Percentiles rank a stretch among this genome's conserved stretches.
Evolutionary conservation across 2,797 vertebrate genomes (phyloP).

Genomic region (Molossus molossus): DNA sequence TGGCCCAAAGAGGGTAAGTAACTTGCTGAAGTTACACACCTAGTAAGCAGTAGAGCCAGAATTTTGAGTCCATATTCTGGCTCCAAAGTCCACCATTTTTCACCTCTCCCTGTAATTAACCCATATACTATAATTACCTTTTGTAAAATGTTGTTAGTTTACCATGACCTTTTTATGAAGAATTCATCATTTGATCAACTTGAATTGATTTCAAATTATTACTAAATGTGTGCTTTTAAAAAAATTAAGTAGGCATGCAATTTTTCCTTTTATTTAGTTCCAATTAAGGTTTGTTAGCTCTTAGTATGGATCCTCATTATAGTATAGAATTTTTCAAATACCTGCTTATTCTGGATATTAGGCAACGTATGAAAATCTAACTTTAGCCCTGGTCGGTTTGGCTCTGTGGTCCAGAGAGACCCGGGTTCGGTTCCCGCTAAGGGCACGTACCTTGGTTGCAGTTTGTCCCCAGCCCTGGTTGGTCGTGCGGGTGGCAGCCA

Average conservation of each 20-base stretch:
- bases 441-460: too few relatives aligned
- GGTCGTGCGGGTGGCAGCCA: too few relatives aligned
- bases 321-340: slow-evolving; percentile 46
- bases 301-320: not conserved
- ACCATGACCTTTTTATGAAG: slow-evolving; percentile 63
- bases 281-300: not conserved
- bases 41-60: not conserved
- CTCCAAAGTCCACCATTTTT: not conserved
- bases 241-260: not conserved
- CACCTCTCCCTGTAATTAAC: not conserved
- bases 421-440: too few relatives aligned
- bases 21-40: not conserved
- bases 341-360: not conserved
- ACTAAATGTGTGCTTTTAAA: slow-evolving; percentile 38
- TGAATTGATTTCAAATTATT: slow-evolving; percentile 59
- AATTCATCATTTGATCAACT: slow-evolving; percentile 55
- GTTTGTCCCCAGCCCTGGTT: too few relatives aligned
- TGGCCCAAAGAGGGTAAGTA: not conserved
- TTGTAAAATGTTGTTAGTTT: slow-evolving; percentile 39
- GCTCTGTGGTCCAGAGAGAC: too few relatives aligned
- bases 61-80: not conserved
- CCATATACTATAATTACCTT: not conserved
- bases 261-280: slow-evolving; percentile 42
- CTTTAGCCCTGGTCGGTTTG: not conserved
- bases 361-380: not conserved